phyloP scores from a whole-genome alignment of 2,888 invertebrate species.

The Tachina grossa region DNA sequence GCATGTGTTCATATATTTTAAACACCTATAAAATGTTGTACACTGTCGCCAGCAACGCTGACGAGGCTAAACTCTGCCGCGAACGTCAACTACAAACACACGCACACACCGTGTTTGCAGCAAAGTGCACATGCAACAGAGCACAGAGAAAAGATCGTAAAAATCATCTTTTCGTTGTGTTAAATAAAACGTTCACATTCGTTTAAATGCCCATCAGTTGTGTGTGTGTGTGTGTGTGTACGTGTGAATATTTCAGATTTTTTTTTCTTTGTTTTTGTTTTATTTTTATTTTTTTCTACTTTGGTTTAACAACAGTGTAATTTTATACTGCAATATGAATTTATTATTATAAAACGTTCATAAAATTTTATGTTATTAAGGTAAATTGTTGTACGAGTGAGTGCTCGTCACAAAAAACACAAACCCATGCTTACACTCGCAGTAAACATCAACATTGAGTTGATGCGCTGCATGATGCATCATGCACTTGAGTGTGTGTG shows the following conservation, averaged over 20 bases:
- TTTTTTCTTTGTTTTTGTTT: background rate
- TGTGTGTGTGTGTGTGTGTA: background rate
- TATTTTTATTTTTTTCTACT: background rate
- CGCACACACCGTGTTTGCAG: background rate
- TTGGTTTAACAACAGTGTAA: constrained; percentile 60
- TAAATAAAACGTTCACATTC: constrained; percentile 51
- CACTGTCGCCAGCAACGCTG: constrained; percentile 23
- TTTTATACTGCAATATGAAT: constrained; percentile 67
- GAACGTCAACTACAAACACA: constrained; percentile 10
- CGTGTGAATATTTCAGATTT: background rate
- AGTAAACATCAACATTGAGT: background rate
- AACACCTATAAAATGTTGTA: constrained; percentile 33
- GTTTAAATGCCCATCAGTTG: constrained; percentile 24
- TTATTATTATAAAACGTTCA: constrained; percentile 64
- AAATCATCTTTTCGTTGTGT: constrained; percentile 48
- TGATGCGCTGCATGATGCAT: too few species aligned
- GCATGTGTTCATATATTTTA: background rate
- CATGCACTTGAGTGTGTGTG: too few species aligned
- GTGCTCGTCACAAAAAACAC: constrained; percentile 23
- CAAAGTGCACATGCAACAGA: constrained; percentile 66
- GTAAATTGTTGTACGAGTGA: constrained; percentile 64
- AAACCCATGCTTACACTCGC: background rate
- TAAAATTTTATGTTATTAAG: constrained; percentile 70
- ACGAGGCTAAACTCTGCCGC: constrained; percentile 1
- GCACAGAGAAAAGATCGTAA: constrained; percentile 59